A percentile compares a stretch with the other conserved stretches of the same genome.
These are phyloP conservation scores for Miichthys miiuy DNA, from an alignment of 2,797 vertebrate species.

Conservation along the genomic window DNA sequence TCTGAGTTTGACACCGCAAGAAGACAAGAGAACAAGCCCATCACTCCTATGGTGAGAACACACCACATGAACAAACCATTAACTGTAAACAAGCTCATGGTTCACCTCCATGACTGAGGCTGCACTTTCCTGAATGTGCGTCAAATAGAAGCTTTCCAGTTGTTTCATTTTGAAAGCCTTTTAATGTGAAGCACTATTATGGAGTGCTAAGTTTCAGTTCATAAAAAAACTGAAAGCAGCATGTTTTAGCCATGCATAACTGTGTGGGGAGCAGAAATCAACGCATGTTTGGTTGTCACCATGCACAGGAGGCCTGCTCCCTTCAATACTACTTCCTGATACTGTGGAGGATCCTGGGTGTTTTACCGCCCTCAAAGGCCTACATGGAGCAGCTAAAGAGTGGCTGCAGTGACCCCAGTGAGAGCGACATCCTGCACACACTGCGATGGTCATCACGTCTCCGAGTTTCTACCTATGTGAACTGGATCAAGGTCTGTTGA, in stretches of 20 bases:
- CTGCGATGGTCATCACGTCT: conserved; percentile 97
- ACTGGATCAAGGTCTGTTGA: conserved; percentile 93
- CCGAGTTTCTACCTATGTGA: conserved; percentile 89
- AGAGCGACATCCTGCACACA: conserved; percentile 96
- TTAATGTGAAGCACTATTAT: not conserved
- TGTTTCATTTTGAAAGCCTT: not conserved
- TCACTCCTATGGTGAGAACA: conserved; percentile 91
- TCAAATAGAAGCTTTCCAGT: not conserved
- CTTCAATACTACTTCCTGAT: conserved; percentile 98
- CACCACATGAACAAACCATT: not conserved
- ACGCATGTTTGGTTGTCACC: conserved; percentile 12
- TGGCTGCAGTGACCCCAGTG: conserved; percentile 90
- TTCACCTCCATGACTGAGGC: not conserved
- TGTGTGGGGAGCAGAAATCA: not conserved
- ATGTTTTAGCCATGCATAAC: not conserved
- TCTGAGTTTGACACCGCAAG: conserved; percentile 94
- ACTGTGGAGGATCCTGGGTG: conserved; percentile 95
- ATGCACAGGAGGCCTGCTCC: conserved; percentile 94
- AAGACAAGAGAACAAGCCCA: conserved; percentile 92
- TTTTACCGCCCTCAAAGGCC: conserved; percentile 93
- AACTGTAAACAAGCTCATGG: not conserved
- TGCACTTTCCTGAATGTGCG: not conserved
- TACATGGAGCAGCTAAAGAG: conserved; percentile 94
- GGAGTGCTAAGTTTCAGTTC: not conserved
- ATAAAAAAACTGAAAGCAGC: too few species aligned